These are phyloP conservation scores for Engraulis encrasicolus DNA, from an alignment of 2,113 vertebrate genomes.

Conservation along the genomic window DNA sequence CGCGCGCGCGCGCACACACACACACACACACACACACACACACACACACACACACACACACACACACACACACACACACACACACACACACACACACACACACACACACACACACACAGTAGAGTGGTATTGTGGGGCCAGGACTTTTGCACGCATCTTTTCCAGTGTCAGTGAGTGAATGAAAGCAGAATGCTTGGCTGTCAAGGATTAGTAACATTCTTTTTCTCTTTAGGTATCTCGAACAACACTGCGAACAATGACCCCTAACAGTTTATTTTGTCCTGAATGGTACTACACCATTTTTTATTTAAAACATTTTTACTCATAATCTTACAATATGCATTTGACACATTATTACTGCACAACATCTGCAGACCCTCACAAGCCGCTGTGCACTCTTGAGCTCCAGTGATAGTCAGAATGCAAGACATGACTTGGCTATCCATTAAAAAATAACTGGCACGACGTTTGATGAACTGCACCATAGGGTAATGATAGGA, in stretches of 20 bases:
- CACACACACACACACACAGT: neutral
- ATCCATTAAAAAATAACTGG: no score
- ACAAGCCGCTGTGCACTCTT: neutral
- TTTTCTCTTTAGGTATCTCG: no score
- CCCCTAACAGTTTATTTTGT: no score
- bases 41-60: neutral
- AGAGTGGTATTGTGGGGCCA: neutral
- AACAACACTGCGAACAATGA: neutral
- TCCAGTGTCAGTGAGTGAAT: neutral
- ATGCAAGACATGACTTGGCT: no score
- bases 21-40: no score
- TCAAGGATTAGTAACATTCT: neutral
- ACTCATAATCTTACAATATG: neutral
- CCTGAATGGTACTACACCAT: no score
- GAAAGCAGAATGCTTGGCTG: neutral
- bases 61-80: no score
- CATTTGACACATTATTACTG: neutral
- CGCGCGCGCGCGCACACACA: neutral
- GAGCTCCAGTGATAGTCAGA: neutral
- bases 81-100: no score
- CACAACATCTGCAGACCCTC: neutral
- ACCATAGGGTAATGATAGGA: no score
- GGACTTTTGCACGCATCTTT: neutral
- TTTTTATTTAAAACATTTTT: no score
- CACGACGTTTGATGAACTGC: no score